Evolutionary conservation across 2,888 invertebrate genomes (phyloP), one percentile per base, ranked within the genome.

Genomic region (Phrixothrix hirtus): DNA sequence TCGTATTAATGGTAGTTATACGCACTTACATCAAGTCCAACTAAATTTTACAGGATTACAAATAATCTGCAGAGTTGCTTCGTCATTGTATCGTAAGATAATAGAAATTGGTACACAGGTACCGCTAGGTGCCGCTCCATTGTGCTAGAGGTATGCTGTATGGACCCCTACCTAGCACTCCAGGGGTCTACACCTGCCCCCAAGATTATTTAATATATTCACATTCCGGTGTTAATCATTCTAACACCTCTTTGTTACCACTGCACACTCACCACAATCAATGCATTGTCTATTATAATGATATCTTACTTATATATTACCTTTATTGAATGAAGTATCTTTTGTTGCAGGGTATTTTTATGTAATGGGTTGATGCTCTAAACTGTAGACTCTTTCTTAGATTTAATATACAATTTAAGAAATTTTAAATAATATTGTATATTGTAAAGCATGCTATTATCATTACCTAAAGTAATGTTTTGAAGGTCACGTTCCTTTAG

Each of bases 161-260:
- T 58, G 59, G 49, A 50, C 67, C 68, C 67, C 70, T 68, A 49
- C 66, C 59, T 59, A 59, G 52, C 58, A 60, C 63, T 55, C 62
- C 61, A 64, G 72, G 69, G 69, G 66, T 63, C 62, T 65, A 60
- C 71, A 71, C 69, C 70, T 70, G 70, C 71, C 70, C 69, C 67
- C 64, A 59, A 65, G 69, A 72, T 70, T 72, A 73, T 73, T 74
- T 72, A 74, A 74, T 73, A 70, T 72, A 72, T 73, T 73, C 74
- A 73, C 70, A 70, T 69, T 66, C 71, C 71, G 71, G 68, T 70
- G 73, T 74, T 75, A 74, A 75, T 75, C 75, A 75, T 73, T 65
- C 71, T 71, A 71, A 73, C 63, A 65, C 63, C 63, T 63, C 59
- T 62, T 65, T 65, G 64, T 62, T 55, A 55, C 37, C 34, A 52